Conservation (phyloP, 2,113 vertebrate species). For the Terrapene triunguis region DNA sequence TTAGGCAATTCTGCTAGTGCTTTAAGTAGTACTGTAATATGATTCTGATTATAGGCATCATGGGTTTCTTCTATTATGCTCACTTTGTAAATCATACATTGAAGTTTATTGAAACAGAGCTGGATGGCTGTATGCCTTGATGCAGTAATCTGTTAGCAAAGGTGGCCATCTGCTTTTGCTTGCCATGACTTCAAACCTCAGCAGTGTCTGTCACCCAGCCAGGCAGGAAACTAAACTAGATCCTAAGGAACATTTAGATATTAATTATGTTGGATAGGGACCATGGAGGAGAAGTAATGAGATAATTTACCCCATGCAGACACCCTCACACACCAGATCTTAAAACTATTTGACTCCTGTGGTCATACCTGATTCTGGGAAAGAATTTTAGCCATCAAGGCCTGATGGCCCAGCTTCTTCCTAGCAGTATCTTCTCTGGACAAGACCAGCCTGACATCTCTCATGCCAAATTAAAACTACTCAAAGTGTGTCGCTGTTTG, state of each 20-base stretch:
- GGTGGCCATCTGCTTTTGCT: constrained; percentile 59
- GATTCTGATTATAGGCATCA: constrained; percentile 16
- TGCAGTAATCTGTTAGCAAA: constrained; percentile 57
- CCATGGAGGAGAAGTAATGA: constrained; percentile 33
- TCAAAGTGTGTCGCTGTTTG: not conserved
- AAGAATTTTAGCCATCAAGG: not conserved
- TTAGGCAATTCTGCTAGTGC: constrained; percentile 44
- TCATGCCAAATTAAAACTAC: not conserved
- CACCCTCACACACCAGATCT: not conserved
- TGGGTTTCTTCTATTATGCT: constrained; percentile 11
- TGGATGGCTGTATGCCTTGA: not conserved
- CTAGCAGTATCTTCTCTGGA: not conserved
- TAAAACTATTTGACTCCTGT: not conserved
- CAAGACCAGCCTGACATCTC: not conserved
- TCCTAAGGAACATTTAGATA: constrained; percentile 45
- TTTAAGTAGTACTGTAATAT: constrained; percentile 25
- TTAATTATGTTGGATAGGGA: constrained; percentile 54
- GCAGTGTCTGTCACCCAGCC: constrained; percentile 41
- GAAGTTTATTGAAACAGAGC: constrained; percentile 54
- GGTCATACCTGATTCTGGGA: not conserved
- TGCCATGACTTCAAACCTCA: constrained; percentile 60
- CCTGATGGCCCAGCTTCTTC: not conserved
- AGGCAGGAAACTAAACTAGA: constrained; percentile 49
- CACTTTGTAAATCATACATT: constrained; percentile 58
- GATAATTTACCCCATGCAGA: constrained; percentile 32